A percentile compares a stretch with the other conserved stretches of the same genome.
phyloP scores from a whole-genome alignment of 2,888 invertebrate species.

The Tetheella fluctuosa region DNA sequence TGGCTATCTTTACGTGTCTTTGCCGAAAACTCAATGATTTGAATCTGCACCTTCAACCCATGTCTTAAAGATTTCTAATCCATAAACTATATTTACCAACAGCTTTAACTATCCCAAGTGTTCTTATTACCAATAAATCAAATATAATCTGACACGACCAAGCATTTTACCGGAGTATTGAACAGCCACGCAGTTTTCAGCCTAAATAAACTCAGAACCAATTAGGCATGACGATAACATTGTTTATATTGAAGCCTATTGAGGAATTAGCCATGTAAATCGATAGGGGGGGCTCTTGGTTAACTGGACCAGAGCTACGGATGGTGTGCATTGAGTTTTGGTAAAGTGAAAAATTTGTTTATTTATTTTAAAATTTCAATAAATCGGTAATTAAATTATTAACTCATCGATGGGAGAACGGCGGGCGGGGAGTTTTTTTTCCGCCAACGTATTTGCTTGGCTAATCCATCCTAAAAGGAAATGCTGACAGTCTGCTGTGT shows the following conservation, averaged over 20 bases:
- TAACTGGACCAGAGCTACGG: background rate
- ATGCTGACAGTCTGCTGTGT: no score
- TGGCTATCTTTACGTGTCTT: no score
- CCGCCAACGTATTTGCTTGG: no score
- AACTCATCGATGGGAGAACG: no score
- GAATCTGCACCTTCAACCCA: no score
- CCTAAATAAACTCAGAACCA: conserved; percentile 2
- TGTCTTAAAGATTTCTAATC: background rate
- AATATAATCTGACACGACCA: conserved; percentile 1
- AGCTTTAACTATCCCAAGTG: background rate
- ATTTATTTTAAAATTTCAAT: no score
- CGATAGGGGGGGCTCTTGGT: background rate
- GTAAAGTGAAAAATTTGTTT: no score
- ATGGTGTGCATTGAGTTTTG: background rate
- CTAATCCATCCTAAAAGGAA: no score
- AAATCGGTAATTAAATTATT: no score
- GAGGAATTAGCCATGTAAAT: conserved; percentile 6
- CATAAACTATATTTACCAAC: background rate
- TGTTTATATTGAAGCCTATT: conserved; percentile 6
- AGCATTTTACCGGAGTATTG: conserved; percentile 1
- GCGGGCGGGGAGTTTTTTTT: no score
- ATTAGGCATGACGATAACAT: background rate
- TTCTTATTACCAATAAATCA: background rate
- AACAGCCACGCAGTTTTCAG: background rate
- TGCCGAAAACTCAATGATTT: no score